Evolutionary conservation across 2,888 invertebrate genomes (phyloP).

Genomic region (Eristalis pertinax): DNA sequence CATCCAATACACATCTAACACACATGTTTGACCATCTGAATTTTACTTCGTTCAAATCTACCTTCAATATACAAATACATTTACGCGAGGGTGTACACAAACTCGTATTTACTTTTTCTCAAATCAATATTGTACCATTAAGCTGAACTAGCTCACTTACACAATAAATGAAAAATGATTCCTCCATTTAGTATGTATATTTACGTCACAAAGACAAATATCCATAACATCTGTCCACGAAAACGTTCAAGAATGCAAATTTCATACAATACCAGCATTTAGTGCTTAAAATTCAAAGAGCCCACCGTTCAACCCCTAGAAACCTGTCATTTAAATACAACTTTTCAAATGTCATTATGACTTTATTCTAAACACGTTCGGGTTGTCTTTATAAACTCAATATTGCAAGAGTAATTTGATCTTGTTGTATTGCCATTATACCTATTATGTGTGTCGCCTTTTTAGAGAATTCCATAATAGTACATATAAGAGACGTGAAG

Average conservation of each 20-base stretch:
- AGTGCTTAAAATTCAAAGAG: slow-evolving; percentile 64
- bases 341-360: slow-evolving; percentile 60
- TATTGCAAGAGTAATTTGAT: slow-evolving; percentile 71
- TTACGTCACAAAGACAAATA: neutral
- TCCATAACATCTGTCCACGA: neutral
- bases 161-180: neutral
- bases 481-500: slow-evolving; percentile 1
- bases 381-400: slow-evolving; percentile 70
- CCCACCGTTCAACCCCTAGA: slow-evolving; percentile 45
- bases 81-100: no score
- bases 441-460: slow-evolving; percentile 57
- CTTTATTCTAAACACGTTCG: slow-evolving; percentile 64
- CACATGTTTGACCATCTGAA: neutral
- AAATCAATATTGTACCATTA: no score
- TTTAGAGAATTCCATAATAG: slow-evolving; percentile 49
- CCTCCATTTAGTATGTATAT: neutral
- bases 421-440: slow-evolving; percentile 62
- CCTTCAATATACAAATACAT: no score
- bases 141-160: neutral
- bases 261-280: slow-evolving; percentile 61
- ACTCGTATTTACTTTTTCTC: no score
- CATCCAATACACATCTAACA: no score
- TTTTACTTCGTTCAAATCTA: no score
- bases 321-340: slow-evolving; percentile 54
- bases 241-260: slow-evolving; percentile 65